These are phyloP conservation scores for Orius insidiosus DNA, from an alignment of 1,140 invertebrate species.

Conservation along the genomic window DNA sequence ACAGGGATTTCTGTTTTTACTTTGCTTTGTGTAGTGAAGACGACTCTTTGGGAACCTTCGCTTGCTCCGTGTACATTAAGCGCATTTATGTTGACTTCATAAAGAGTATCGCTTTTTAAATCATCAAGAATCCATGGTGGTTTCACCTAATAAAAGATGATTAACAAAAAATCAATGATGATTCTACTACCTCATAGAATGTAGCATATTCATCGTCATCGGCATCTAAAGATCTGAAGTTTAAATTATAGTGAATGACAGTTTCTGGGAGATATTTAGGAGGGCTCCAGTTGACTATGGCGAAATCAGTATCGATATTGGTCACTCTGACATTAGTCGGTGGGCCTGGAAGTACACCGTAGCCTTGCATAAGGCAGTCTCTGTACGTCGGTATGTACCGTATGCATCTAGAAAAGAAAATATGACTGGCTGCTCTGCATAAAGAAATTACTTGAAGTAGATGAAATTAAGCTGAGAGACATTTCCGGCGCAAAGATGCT, in stretches of 20 bases:
- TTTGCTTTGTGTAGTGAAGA: slow-evolving; percentile 51
- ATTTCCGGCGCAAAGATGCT: slow-evolving; percentile 57
- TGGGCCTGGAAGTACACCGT: slow-evolving; percentile 56
- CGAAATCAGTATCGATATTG: slow-evolving; percentile 53
- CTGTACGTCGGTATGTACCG: slow-evolving; percentile 61
- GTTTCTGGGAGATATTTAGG: slow-evolving; percentile 50
- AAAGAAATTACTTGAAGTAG: slow-evolving; percentile 55
- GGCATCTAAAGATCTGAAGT: slow-evolving; percentile 11
- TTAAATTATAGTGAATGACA: slow-evolving; percentile 21
- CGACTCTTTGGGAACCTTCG: slow-evolving; percentile 48
- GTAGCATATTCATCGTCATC: slow-evolving; percentile 13
- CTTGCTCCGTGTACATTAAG: slow-evolving; percentile 61
- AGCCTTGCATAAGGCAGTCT: slow-evolving; percentile 63
- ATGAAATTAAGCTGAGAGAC: slow-evolving; percentile 59
- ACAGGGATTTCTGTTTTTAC: no score
- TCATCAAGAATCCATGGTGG: slow-evolving; percentile 57
- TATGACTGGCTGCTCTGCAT: no score
- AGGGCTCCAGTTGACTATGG: slow-evolving; percentile 58
- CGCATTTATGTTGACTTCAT: slow-evolving; percentile 65
- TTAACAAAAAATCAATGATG: slow-evolving; percentile 5
- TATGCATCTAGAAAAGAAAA: slow-evolving; percentile 39
- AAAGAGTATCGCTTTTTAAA: slow-evolving; percentile 49
- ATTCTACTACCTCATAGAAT: background rate
- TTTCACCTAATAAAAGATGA: slow-evolving; percentile 28
- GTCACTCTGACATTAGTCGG: slow-evolving; percentile 47